Percentiles rank a stretch among this genome's conserved stretches.
These are phyloP conservation scores for Falco rusticolus DNA, from an alignment of 2,797 vertebrate species.

Conservation along the genomic window DNA sequence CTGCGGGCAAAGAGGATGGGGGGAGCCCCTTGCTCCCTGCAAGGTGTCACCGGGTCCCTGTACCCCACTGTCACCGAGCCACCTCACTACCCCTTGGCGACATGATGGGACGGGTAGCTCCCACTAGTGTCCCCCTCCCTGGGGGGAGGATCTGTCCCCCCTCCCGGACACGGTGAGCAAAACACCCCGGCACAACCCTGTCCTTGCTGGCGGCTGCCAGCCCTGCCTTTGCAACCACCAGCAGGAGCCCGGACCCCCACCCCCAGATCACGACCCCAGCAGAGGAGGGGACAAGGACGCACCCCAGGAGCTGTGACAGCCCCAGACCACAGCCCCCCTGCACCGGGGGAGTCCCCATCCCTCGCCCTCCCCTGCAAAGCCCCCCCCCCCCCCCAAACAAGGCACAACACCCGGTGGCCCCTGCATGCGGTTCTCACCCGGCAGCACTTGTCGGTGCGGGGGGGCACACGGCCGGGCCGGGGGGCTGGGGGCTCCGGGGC, in stretches of 20 bases:
- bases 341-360: background rate
- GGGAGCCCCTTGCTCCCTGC: background rate
- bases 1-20: background rate
- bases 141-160: background rate
- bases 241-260: fast-evolving
- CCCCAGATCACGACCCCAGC: background rate
- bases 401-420: background rate
- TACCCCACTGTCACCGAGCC: fast-evolving
- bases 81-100: background rate
- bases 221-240: background rate
- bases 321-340: background rate
- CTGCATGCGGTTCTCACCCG: background rate
- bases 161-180: fast-evolving
- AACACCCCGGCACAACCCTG: background rate
- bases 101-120: fast-evolving
- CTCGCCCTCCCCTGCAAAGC: background rate
- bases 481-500: slow-evolving; percentile 2
- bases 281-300: background rate
- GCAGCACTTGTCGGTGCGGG: background rate
- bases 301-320: background rate
- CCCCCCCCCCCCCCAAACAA: background rate
- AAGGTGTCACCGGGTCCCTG: background rate
- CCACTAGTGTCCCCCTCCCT: fast-evolving
- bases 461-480: background rate
- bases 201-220: background rate